phyloP scores from a whole-genome alignment of 2,797 vertebrate genomes.

The Monodelphis domestica region DNA sequence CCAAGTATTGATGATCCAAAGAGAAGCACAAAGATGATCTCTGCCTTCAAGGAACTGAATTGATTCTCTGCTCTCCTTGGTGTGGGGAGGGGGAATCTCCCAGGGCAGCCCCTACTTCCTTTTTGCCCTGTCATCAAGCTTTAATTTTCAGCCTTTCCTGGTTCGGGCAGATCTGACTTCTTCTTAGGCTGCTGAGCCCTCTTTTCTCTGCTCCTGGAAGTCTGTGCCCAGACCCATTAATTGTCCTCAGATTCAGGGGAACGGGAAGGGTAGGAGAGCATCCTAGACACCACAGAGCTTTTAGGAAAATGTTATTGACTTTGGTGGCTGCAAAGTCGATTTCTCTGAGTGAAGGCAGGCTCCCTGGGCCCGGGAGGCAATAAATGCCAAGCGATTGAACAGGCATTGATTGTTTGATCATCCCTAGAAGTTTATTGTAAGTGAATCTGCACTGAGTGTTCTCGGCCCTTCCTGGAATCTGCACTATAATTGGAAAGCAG shows the following conservation, averaged over 20 bases:
- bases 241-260: slow-evolving; percentile 51
- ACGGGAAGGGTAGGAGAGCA: slow-evolving; percentile 21
- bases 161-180: background rate
- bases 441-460: slow-evolving; percentile 63
- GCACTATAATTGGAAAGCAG: slow-evolving; percentile 74
- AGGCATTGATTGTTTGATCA: slow-evolving; percentile 71
- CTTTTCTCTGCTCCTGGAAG: slow-evolving; percentile 1
- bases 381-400: slow-evolving; percentile 23
- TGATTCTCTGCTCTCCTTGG: background rate
- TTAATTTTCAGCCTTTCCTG: background rate
- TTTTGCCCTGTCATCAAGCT: background rate
- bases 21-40: background rate
- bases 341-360: slow-evolving; percentile 25
- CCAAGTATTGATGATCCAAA: background rate
- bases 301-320: slow-evolving; percentile 60
- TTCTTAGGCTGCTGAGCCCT: background rate
- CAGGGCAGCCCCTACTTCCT: background rate
- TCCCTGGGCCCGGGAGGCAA: background rate
- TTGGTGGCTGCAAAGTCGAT: slow-evolving; percentile 65
- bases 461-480: slow-evolving; percentile 80
- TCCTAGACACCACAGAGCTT: slow-evolving; percentile 38
- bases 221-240: slow-evolving; percentile 30
- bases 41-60: background rate
- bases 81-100: background rate
- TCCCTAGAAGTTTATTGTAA: slow-evolving; percentile 73